Evolutionary conservation across 2,113 vertebrate genomes (phyloP).

Genomic region (Opisthocomus hoazin): DNA sequence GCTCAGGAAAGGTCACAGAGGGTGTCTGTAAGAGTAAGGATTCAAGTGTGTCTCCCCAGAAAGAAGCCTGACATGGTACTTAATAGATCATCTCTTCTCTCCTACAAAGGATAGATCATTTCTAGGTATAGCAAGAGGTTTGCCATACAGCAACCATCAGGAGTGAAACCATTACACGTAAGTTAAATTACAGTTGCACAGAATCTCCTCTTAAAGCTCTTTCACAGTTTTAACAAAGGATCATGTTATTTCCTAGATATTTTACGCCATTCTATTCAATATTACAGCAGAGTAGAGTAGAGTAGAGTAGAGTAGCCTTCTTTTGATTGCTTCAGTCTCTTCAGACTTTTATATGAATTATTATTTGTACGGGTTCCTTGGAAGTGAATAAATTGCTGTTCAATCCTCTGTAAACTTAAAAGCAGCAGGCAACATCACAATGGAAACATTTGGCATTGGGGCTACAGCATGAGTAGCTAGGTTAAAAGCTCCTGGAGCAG

Average conservation of each 20-base stretch:
- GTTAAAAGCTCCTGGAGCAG: neutral
- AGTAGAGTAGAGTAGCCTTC: too few relatives aligned
- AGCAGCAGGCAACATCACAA: neutral
- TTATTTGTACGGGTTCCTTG: neutral
- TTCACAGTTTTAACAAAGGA: neutral
- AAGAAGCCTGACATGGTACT: neutral
- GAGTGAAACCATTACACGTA: neutral
- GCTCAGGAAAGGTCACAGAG: neutral
- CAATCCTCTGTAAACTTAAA: neutral
- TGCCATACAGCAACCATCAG: neutral
- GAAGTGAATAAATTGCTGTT: neutral
- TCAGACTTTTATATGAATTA: neutral
- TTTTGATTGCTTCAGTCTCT: neutral
- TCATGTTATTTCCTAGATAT: neutral
- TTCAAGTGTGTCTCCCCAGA: neutral
- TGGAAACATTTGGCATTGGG: neutral
- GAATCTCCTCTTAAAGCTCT: neutral
- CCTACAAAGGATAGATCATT: neutral
- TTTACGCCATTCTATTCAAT: neutral
- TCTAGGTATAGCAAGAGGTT: neutral
- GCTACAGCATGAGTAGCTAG: neutral
- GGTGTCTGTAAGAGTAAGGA: neutral
- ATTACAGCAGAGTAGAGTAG: slow-evolving; percentile 4
- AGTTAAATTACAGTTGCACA: neutral
- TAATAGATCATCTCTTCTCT: neutral